Evolutionary conservation across 2,888 invertebrate genomes (phyloP), one percentile per base, ranked within the genome.

Genomic region (Salpingus planirostris): DNA sequence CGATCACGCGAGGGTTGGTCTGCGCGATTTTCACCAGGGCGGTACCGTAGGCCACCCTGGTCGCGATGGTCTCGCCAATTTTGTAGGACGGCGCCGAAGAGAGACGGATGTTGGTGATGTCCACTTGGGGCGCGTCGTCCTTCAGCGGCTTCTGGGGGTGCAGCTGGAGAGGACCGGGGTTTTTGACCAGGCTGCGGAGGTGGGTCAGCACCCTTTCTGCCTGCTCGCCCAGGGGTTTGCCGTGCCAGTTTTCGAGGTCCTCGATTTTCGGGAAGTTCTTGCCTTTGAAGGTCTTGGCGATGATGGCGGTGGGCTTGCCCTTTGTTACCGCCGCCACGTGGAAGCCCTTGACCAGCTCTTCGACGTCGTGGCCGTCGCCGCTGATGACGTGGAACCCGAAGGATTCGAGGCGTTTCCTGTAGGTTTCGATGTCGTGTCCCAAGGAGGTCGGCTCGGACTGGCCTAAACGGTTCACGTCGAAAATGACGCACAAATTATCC

Each of bases 281-380:
- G 12, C 98, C 98, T 69, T 98, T 99, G 66, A 75, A 89, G 0
- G 98, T 98, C 69, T 96, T 95, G 29, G 93, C 93, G 40, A 99
- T 69, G 35, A 99, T 72, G 15, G 92, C 95, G 8, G 95, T 93
- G 27, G 97, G 97, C 50, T 80, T 79, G 42, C 78, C 88, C 57
- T 78, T 72, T 1, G 80, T 80, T 8, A 66, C 66, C 11, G 78
- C 65, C 1, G 90, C 90, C 55, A 83, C 79, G 52, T 86, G 79
- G 62, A 96, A 83, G 1, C 90, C 89, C 70, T 89, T 91, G 56
- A 80, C 80, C 31, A 98, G 70, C 59, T 87, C 90, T 36, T 86
- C 83, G 15, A 98, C 81, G 65, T 93, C 88, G 60, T 98, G 98
- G 0, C 98, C 98, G 69, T 99, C 97, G 13, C 97, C 87, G 14